Evolutionary conservation across 2,888 invertebrate species (phyloP), one percentile per base, ranked within the genome.

Genomic region (Endomychus coccineus): DNA sequence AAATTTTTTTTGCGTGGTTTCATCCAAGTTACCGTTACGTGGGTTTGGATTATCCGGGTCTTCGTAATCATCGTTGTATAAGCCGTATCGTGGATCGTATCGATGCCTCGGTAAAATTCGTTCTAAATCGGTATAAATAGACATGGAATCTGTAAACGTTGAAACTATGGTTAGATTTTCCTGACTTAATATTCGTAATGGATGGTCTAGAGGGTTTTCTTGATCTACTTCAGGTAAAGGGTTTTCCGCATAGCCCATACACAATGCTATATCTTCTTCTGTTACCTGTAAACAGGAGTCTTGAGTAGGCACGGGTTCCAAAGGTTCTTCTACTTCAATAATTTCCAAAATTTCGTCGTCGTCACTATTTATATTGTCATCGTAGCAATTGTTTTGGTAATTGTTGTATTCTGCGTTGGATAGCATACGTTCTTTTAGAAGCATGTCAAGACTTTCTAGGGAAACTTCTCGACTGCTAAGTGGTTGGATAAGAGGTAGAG

Each of bases 151-250:
- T 9, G 86, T 83, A 56, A 91, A 91, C 27, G 90, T 90, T 17
- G 91, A 90, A 5, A 90, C 87, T 12, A 88, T 82, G 4, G 90
- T 90, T 46, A 92, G 71, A 65, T 90, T 90, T 69, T 91, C 90
- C 67, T 90, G 87, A 56, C 91, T 91, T 24, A 92, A 73, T 51
- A 90, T 85, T 49, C 90, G 74, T 31, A 92, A 68, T 1, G 91
- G 91, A 71, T 92, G 91, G 57, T 85, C 86, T 44, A 83, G 78
- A 34, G 64, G 67, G 49, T 75, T 77, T 45, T 76, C 77, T 57
- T 81, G 82, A 52, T 83, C 83, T 15, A 78, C 76, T 64, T 83
- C 82, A 1, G 77, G 77, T 19, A 83, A 60, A 27, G 78, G 79
- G 66, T 81, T 80, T 55, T 82, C 81, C 50, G 71, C 71, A 29